Base-by-base conservation (phyloP, 2,888 invertebrate species). In the Mamestra brassicae region DNA sequence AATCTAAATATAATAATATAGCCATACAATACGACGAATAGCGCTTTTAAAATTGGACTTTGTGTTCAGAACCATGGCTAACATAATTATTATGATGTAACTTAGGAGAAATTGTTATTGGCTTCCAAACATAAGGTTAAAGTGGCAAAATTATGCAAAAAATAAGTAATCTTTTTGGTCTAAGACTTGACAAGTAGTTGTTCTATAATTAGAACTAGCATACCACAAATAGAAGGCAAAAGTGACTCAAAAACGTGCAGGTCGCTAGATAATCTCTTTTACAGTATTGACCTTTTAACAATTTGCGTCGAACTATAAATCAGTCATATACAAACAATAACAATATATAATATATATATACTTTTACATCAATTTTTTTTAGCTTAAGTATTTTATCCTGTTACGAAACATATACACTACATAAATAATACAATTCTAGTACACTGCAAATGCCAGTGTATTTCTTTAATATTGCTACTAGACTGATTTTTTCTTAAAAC, bases 51-150 rank as follows among this genome's bases (percentile, higher is more conserved):
- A 65, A 64, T 58, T 74, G 2, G 58, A 38, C n/a, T 5, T 0
- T 61, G 8, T 47, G n/a, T 66, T 47, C n/a, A n/a, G 45, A 75
- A 74, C 17, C 17, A n/a, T 74, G n/a, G 11, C 2, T 26, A 42
- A n/a, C 2, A 8, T 34, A 38, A 54, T 38, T 67, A n/a, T n/a
- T 42, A 36, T 4, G 26, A 58, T 50, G 13, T 15, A n/a, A 42
- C 47, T 73, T 62, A 52, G 52, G 38, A 63, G 10, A 50, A 6
- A 10, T 68, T n/a, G 38, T 68, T 5, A 50, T 4, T 50, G n/a
- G 6, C 26, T 38, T 17, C 17, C 2, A 58, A 45, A 42, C 13
- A 36, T 7, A 3, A 26, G 15, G 4, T 47, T 42, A 50, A n/a
- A 15, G 1, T 61, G 36, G 13, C 4, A 47, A 55, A 57, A 55